phyloP scores from a whole-genome alignment of 1,140 invertebrate species.

The Cryptotermes secundus region DNA sequence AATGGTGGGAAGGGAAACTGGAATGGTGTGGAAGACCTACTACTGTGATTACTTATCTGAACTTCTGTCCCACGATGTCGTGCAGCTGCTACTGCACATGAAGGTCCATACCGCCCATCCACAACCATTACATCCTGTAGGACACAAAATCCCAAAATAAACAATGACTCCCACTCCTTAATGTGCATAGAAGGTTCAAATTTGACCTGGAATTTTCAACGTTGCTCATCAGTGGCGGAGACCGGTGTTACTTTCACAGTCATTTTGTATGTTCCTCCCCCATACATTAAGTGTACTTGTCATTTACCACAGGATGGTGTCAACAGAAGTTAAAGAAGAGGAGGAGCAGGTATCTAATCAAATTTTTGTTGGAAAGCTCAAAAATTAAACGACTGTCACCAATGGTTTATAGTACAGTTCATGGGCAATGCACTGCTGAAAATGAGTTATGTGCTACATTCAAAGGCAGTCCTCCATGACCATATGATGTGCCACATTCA shows the following conservation, averaged over 20 bases:
- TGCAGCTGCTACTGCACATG: constrained; percentile 28
- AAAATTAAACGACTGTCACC: no score
- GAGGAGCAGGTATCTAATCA: neutral
- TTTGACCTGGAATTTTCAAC: no score
- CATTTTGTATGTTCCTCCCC: no score
- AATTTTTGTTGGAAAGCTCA: no score
- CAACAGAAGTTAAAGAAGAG: neutral
- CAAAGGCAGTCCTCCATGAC: no score
- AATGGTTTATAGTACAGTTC: no score
- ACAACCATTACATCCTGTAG: constrained; percentile 23
- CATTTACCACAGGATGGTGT: no score
- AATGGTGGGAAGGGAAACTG: constrained; percentile 46
- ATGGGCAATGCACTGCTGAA: no score
- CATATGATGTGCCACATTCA: no score
- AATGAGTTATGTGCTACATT: no score
- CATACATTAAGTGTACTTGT: neutral
- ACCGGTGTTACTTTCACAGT: no score
- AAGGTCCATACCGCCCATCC: constrained; percentile 31
- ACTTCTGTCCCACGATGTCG: constrained; percentile 21
- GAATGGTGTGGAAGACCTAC: constrained; percentile 50
- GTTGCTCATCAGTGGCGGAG: no score
- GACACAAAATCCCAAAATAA: neutral
- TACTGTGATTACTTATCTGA: constrained; percentile 39
- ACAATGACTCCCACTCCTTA: neutral
- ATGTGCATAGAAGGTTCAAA: neutral